Evolutionary conservation across 2,113 vertebrate species (phyloP), one percentile per base, ranked within the genome.

Genomic region (Mesocricetus auratus): DNA sequence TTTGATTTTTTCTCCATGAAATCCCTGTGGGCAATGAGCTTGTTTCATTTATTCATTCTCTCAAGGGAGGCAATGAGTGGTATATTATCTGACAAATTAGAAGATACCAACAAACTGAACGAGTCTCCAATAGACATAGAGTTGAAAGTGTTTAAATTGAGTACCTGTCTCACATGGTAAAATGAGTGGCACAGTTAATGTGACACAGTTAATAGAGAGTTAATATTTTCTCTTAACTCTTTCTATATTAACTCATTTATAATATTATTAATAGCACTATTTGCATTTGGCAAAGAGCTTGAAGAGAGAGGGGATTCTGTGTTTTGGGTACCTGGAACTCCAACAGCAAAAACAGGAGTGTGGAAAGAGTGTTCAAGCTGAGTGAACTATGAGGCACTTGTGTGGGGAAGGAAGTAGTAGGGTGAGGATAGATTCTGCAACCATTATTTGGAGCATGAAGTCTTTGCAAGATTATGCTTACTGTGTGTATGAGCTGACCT

Each of bases 391-490:
- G 60, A 85, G n/a, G 17, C 66, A 17, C 53, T 62, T 87, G 74
- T 68, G 4, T n/a, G 12, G 0, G 24, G 42, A 42, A 86, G 42
- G 39, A 13, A 33, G 22, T 1, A 73, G 4, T 21, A 31, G 36
- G 22, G 7, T 39, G 0, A 15, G 19, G 42, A 60, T 16, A n/a
- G 2, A 29, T 9, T 71, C 53, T 73, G n/a, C 39, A 53, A 29
- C 45, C 17, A 9, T 73, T 89, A 47, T 22, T 26, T 50, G 50
- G 58, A 33, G 50, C 4, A 24, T 0, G 1, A 96, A 78, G 24
- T 81, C 90, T 91, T 86, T 92, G 68, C 45, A 69, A 92, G 60
- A 83, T 89, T 66, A 47, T 45, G 45, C 73, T 92, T 89, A 60
- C 13, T 3, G 79, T 90, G 68, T 87, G 86, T 79, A 82, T 53